These are phyloP conservation scores for Xenops minutus DNA, from an alignment of 2,797 vertebrate genomes.

Conservation along the genomic window DNA sequence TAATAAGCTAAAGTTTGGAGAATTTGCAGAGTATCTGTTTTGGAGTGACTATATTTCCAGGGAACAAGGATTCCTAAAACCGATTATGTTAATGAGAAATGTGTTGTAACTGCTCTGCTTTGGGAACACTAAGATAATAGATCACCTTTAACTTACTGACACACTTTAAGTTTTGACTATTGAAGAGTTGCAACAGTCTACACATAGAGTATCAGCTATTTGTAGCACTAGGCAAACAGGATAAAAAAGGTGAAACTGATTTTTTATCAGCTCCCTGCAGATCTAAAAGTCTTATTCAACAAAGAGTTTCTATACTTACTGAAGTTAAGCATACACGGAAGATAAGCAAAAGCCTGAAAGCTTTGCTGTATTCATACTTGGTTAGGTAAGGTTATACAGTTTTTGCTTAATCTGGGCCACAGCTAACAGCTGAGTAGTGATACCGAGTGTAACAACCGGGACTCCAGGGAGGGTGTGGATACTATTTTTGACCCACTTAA, in stretches of 20 bases:
- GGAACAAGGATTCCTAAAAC: slow-evolving; percentile 41
- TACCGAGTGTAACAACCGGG: neutral
- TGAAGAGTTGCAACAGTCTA: neutral
- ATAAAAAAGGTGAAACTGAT: slow-evolving; percentile 23
- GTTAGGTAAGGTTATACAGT: neutral
- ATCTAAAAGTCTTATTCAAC: slow-evolving; percentile 28
- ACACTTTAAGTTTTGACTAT: slow-evolving; percentile 23
- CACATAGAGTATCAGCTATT: neutral
- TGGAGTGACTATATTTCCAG: neutral
- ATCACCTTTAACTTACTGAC: slow-evolving; percentile 54
- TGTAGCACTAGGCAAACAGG: neutral
- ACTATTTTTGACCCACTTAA: slow-evolving; percentile 39
- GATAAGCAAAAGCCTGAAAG: slow-evolving; percentile 34
- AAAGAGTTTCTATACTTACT: slow-evolving; percentile 44
- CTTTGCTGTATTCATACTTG: neutral
- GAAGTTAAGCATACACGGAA: slow-evolving; percentile 28
- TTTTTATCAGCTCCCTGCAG: slow-evolving; percentile 26
- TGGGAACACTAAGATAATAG: slow-evolving; percentile 7
- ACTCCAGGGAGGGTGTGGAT: neutral
- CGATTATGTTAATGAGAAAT: slow-evolving; percentile 4
- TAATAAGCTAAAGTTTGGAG: neutral
- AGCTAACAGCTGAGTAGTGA: slow-evolving; percentile 1
- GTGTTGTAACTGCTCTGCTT: neutral
- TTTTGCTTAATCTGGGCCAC: slow-evolving; percentile 15
- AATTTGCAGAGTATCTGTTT: neutral